A percentile compares a stretch with the other conserved stretches of the same genome.
Conservation (phyloP, 2,113 vertebrate species). For the Phalacrocorax aristotelis region DNA sequence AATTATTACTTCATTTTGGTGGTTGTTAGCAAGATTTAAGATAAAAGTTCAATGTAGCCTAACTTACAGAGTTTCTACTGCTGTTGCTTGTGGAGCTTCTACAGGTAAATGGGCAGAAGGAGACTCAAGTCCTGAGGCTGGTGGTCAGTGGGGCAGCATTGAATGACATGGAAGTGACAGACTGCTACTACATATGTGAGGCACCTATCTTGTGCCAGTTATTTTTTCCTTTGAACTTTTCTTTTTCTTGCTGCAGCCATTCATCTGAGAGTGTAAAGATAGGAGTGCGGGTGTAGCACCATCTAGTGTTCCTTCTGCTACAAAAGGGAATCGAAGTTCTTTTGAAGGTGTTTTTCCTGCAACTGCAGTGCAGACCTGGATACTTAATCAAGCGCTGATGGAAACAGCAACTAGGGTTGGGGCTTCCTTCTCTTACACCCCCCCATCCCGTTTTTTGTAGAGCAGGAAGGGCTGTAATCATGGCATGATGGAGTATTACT, state of each 20-base stretch:
- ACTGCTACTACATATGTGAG: neutral
- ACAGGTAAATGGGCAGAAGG: neutral
- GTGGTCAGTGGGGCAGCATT: neutral
- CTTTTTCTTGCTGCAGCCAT: neutral
- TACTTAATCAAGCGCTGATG: neutral
- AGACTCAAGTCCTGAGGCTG: too few species aligned
- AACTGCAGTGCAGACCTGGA: neutral
- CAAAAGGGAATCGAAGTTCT: neutral
- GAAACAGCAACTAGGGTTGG: neutral
- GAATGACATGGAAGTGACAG: neutral
- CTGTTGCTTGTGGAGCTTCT: neutral
- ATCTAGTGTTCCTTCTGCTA: conserved; percentile 33
- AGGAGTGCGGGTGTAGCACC: neutral
- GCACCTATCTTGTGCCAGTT: neutral
- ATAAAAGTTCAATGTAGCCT: neutral
- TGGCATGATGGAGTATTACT: neutral
- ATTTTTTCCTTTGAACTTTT: neutral
- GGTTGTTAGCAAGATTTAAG: neutral
- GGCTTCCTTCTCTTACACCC: neutral
- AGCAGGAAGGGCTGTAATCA: neutral
- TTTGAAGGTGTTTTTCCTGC: neutral
- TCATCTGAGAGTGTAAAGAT: accelerated
- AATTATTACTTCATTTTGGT: neutral
- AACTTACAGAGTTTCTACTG: neutral
- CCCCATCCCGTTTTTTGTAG: neutral